A percentile compares a stretch with the other conserved stretches of the same genome.
phyloP scores from a whole-genome alignment of 2,888 invertebrate species.

The Encarsia formosa region DNA sequence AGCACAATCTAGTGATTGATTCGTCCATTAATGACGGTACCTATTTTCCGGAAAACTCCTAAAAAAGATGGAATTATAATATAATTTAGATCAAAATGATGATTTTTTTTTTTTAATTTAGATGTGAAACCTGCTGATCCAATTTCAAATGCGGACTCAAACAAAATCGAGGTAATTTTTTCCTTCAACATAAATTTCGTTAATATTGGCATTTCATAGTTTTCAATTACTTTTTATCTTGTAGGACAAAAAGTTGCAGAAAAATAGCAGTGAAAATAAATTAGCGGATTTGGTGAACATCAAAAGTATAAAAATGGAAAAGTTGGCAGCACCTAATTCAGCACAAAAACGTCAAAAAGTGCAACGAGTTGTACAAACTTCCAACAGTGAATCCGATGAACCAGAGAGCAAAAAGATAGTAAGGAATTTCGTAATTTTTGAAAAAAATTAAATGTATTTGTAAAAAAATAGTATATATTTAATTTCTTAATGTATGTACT shows the following conservation, averaged over 20 bases:
- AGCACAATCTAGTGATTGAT: slow-evolving; percentile 19
- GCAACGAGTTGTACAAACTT: not conserved
- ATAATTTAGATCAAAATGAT: not conserved
- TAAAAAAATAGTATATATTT: not conserved
- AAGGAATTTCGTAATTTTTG: not conserved
- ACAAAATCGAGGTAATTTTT: no score
- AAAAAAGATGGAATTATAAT: not conserved
- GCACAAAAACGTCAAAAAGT: no score
- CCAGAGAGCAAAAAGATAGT: not conserved
- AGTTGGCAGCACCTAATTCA: no score
- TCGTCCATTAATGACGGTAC: no score
- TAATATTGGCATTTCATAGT: no score
- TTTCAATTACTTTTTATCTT: no score
- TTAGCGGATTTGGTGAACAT: no score
- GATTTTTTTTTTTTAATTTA: not conserved
- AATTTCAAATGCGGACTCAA: not conserved
- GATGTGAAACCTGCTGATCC: not conserved
- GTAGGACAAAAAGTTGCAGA: not conserved
- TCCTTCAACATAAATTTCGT: no score
- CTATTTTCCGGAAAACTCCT: no score
- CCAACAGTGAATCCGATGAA: not conserved
- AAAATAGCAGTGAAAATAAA: not conserved
- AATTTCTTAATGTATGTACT: no score
- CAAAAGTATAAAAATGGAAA: no score
- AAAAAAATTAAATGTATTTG: not conserved